Conservation (phyloP, 2,888 invertebrate genomes). For the Phragmatobia fuliginosa region DNA sequence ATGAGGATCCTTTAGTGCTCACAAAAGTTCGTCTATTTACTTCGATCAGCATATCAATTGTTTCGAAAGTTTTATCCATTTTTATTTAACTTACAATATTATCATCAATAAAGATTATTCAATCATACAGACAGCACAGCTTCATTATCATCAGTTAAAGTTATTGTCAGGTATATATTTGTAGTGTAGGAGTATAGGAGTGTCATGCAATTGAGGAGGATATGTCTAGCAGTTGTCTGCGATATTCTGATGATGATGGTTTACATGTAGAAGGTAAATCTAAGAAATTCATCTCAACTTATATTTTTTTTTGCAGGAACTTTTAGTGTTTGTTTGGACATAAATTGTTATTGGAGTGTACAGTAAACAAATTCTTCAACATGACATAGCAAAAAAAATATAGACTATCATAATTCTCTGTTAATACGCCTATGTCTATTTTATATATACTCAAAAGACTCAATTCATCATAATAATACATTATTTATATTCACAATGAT, state of each 20-base stretch:
- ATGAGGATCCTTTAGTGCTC: slow-evolving; percentile 20
- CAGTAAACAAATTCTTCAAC: neutral
- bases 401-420: neutral
- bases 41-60: slow-evolving; percentile 9
- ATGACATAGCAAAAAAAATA: neutral
- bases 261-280: no score
- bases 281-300: no score
- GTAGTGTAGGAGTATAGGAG: no score
- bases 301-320: neutral
- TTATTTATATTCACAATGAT: neutral
- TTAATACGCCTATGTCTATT: neutral
- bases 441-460: neutral
- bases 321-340: neutral
- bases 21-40: slow-evolving; percentile 15
- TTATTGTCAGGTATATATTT: no score
- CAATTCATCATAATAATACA: neutral
- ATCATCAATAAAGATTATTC: neutral
- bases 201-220: no score
- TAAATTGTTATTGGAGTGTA: neutral
- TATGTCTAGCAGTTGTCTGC: no score
- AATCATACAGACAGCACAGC: no score
- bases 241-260: no score
- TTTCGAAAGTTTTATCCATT: neutral
- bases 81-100: neutral
- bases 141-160: no score